These are phyloP conservation scores for Thunnus maccoyii DNA, from an alignment of 2,113 vertebrate genomes.

Conservation along the genomic window DNA sequence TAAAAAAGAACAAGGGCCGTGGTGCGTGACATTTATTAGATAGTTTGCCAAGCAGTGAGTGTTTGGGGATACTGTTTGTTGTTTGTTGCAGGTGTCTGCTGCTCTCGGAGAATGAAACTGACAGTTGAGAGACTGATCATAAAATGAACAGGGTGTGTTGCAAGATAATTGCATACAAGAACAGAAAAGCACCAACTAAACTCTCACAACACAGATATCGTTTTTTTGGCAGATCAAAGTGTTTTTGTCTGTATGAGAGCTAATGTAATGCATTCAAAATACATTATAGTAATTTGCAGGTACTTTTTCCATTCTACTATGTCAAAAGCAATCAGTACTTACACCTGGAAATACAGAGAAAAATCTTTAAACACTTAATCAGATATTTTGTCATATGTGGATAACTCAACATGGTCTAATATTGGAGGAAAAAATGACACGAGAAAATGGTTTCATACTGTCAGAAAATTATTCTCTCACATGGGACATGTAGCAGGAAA, in stretches of 20 bases:
- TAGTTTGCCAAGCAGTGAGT: conserved; percentile 54
- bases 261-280: not conserved
- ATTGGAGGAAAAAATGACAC: not conserved
- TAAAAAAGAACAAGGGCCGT: conserved; percentile 77
- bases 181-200: not conserved
- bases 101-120: conserved; percentile 31
- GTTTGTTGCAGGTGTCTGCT: conserved; percentile 61
- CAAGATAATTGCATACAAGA: conserved; percentile 51
- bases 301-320: not conserved
- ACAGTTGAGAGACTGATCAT: conserved; percentile 46
- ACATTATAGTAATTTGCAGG: not conserved
- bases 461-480: not conserved
- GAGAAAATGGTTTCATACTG: not conserved
- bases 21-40: conserved; percentile 75
- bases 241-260: too few relatives aligned
- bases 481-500: too few relatives aligned
- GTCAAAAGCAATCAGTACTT: not conserved
- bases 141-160: conserved; percentile 43
- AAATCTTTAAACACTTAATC: not conserved
- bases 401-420: not conserved
- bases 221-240: not conserved
- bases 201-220: not conserved
- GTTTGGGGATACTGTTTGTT: conserved; percentile 64
- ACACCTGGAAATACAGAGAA: not conserved
- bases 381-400: not conserved